These are phyloP conservation scores for Dichetophora obliterata DNA, from an alignment of 2,888 invertebrate genomes.

Conservation along the genomic window DNA sequence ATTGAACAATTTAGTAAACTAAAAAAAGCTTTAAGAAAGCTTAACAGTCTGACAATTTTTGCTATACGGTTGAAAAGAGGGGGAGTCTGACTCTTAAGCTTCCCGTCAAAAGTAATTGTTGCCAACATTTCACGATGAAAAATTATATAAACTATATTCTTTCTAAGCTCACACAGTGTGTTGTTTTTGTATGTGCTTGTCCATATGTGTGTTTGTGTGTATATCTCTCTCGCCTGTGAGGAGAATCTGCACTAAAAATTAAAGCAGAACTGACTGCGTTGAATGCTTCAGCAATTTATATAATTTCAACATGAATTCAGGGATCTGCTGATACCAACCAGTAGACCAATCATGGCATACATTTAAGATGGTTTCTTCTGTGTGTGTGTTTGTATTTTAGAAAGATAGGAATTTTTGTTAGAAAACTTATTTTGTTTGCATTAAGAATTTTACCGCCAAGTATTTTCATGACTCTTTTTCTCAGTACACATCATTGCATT, in stretches of 20 bases:
- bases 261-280: not conserved
- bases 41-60: too few species aligned
- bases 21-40: too few species aligned
- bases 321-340: not conserved
- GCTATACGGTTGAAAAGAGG: too few species aligned
- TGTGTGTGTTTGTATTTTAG: not conserved
- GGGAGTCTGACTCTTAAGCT: too few species aligned
- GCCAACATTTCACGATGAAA: conserved; percentile 35
- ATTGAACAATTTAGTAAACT: too few species aligned
- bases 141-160: conserved; percentile 26
- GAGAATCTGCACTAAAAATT: conserved; percentile 1
- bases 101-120: conserved; percentile 17
- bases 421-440: conserved; percentile 3
- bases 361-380: not conserved
- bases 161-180: not conserved
- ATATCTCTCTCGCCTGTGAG: not conserved
- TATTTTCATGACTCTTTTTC: too few species aligned
- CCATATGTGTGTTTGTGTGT: not conserved
- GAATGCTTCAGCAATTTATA: conserved; percentile 14
- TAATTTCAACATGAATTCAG: not conserved
- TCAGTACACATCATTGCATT: not conserved
- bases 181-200: not conserved
- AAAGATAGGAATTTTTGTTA: not conserved
- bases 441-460: conserved; percentile 4
- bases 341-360: not conserved